Evolutionary conservation across 2,888 invertebrate genomes (phyloP).

Genomic region (Tipula unca): DNA sequence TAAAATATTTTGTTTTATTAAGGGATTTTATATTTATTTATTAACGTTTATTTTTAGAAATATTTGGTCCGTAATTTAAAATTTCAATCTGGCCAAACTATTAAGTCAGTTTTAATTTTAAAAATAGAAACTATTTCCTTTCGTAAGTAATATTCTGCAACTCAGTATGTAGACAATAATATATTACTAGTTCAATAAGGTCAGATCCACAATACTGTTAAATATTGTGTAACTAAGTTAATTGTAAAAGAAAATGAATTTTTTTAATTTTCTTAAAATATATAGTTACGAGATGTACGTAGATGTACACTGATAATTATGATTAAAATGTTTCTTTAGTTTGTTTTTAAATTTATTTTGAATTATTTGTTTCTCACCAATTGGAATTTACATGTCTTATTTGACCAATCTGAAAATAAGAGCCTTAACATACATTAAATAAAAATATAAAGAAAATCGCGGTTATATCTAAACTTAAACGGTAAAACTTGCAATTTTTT

Average conservation of each 20-base stretch:
- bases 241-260: neutral
- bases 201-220: neutral
- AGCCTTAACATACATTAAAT: neutral
- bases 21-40: too few relatives aligned
- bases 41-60: too few relatives aligned
- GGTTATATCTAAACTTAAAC: constrained; percentile 15
- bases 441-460: neutral
- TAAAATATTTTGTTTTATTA: too few relatives aligned
- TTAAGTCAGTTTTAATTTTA: too few relatives aligned
- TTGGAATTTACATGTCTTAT: neutral
- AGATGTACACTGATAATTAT: neutral
- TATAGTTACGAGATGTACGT: neutral
- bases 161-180: too few relatives aligned
- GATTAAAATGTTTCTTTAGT: neutral
- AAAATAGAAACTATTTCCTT: too few relatives aligned
- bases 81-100: too few relatives aligned
- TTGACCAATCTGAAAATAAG: constrained; percentile 14
- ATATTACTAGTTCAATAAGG: neutral
- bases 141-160: too few relatives aligned
- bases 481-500: constrained; percentile 15
- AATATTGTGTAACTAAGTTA: too few relatives aligned
- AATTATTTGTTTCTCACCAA: neutral
- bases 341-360: neutral
- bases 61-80: too few relatives aligned
- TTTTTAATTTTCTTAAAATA: neutral